phyloP scores from a whole-genome alignment of 2,797 vertebrate genomes.

The Oryzias sinensis region DNA sequence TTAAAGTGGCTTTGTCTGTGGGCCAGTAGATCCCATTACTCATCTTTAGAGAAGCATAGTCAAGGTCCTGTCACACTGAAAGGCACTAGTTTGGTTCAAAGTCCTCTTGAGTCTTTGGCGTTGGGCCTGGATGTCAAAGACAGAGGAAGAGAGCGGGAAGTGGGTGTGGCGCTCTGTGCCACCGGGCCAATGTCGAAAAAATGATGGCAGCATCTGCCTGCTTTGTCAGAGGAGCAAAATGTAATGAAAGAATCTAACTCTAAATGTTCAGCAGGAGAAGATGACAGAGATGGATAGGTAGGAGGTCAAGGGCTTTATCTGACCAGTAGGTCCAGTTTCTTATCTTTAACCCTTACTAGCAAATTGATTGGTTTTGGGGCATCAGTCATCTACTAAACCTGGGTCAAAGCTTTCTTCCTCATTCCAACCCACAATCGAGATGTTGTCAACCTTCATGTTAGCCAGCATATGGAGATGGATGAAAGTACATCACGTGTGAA shows the following conservation, averaged over 20 bases:
- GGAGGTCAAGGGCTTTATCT: constrained; percentile 83
- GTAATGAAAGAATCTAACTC: constrained; percentile 77
- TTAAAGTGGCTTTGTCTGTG: constrained; percentile 65
- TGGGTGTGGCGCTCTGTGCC: constrained; percentile 64
- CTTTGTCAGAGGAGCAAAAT: constrained; percentile 75
- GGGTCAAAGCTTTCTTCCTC: constrained; percentile 56
- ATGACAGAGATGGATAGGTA: constrained; percentile 89
- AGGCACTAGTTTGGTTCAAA: constrained; percentile 56
- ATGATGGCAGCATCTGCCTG: constrained; percentile 85
- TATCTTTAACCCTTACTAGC: constrained; percentile 84
- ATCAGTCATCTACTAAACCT: constrained; percentile 79
- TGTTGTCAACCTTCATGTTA: constrained; percentile 48
- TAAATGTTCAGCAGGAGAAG: constrained; percentile 74
- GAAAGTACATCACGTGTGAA: background rate
- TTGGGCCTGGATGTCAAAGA: constrained; percentile 34
- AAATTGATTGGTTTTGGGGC: constrained; percentile 93
- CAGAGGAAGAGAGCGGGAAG: constrained; percentile 42
- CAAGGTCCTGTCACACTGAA: constrained; percentile 66
- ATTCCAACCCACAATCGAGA: constrained; percentile 26
- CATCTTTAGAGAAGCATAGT: constrained; percentile 71
- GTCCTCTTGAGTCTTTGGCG: constrained; percentile 58
- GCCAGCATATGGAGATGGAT: constrained; percentile 55
- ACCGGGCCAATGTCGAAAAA: constrained; percentile 61
- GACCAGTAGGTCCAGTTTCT: constrained; percentile 78
- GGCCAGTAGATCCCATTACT: constrained; percentile 77